These are phyloP conservation scores for Propithecus coquereli DNA, from an alignment of 2,113 vertebrate genomes.

Conservation along the genomic window DNA sequence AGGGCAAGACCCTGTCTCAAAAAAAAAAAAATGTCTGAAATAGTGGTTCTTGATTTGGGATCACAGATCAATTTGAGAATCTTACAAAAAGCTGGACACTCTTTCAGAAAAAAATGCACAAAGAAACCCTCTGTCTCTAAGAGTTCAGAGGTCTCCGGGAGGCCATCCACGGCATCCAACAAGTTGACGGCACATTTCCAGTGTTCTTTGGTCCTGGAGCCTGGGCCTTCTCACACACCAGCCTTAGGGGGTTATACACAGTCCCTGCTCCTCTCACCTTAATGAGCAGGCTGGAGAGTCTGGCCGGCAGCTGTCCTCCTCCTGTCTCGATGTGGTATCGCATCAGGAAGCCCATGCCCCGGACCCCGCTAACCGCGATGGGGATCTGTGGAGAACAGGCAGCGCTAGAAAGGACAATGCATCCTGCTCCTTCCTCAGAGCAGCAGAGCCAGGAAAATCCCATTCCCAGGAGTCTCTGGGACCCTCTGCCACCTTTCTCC, in stretches of 20 bases:
- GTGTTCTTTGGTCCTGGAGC: not conserved
- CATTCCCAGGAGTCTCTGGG: not conserved
- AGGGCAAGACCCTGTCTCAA: too few species aligned
- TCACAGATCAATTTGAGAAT: not conserved
- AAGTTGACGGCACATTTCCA: not conserved
- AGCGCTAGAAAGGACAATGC: not conserved
- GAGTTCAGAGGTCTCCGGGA: not conserved
- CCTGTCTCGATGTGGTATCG: slow-evolving; percentile 88
- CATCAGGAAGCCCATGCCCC: slow-evolving; percentile 95
- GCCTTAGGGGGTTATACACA: too few species aligned
- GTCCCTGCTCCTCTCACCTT: slow-evolving; percentile 86
- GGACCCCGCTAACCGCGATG: slow-evolving; percentile 94
- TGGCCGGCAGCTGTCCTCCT: slow-evolving; percentile 85
- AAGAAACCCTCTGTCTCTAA: not conserved
- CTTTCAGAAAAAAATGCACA: not conserved
- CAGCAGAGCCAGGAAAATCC: not conserved
- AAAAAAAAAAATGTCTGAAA: not conserved
- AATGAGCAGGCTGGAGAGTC: slow-evolving; percentile 90
- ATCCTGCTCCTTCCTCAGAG: fast-evolving
- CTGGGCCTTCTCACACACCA: not conserved
- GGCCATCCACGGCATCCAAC: not conserved
- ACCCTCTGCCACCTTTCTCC: not conserved
- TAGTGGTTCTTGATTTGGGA: not conserved
- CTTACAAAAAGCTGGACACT: not conserved
- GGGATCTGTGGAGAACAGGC: slow-evolving; percentile 87